Conservation (phyloP, 2,888 invertebrate genomes). For the Rhingia rostrata region DNA sequence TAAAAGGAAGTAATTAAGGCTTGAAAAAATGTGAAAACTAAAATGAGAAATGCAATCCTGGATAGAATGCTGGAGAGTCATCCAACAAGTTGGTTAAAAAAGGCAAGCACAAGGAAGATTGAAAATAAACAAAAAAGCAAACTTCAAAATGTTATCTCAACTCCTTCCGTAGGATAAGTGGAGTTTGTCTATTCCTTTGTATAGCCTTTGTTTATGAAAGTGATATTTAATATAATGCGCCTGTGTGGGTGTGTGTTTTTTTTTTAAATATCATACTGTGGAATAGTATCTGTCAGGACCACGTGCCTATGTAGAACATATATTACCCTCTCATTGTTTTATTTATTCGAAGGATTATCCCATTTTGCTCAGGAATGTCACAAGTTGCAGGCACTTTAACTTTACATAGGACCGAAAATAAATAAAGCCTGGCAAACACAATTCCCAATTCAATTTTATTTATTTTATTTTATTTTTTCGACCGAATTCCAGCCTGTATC, state of each 20-base stretch:
- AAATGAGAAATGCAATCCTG: constrained; percentile 52
- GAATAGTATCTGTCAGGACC: constrained; percentile 22
- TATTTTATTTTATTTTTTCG: constrained; percentile 19
- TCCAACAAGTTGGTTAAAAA: constrained; percentile 47
- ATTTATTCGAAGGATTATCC: constrained; percentile 7
- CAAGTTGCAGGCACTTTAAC: background rate
- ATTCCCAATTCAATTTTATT: constrained; percentile 58
- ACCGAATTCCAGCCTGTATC: constrained; percentile 35
- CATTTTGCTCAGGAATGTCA: constrained; percentile 9
- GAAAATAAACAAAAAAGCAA: constrained; percentile 63
- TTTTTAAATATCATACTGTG: constrained; percentile 8
- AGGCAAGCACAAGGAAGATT: constrained; percentile 37
- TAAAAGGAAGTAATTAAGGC: constrained; percentile 69
- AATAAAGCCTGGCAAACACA: constrained; percentile 41
- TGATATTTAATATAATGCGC: constrained; percentile 58
- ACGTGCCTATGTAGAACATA: background rate
- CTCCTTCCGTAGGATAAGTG: constrained; percentile 57
- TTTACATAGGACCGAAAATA: constrained; percentile 39
- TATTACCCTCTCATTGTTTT: constrained; percentile 14
- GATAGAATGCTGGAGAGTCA: constrained; percentile 42
- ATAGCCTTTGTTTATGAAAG: constrained; percentile 39
- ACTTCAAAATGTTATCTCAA: constrained; percentile 64
- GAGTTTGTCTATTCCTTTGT: constrained; percentile 1
- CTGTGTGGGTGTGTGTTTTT: too few species aligned
- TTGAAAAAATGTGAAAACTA: constrained; percentile 14